Evolutionary conservation across 2,113 vertebrate genomes (phyloP).

Genomic region (Brienomyrus brachyistius): DNA sequence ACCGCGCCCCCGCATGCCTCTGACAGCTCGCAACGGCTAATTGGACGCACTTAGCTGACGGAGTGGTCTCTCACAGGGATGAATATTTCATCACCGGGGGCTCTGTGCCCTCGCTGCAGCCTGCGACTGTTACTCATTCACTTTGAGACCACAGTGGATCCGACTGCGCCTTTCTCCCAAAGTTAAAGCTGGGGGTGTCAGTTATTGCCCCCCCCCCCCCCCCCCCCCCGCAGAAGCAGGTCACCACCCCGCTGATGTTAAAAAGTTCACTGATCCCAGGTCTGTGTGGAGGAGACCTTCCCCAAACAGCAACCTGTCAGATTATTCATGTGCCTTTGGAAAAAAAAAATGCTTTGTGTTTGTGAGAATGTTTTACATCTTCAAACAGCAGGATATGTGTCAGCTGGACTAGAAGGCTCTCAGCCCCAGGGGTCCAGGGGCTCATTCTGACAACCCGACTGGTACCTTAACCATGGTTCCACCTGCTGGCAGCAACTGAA

Average conservation of each 20-base stretch:
- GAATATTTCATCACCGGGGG: slow-evolving; percentile 35
- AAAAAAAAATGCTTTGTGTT: neutral
- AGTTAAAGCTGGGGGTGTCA: neutral
- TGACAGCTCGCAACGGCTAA: slow-evolving; percentile 31
- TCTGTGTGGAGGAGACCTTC: neutral
- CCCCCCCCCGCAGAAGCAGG: neutral
- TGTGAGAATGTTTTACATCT: neutral
- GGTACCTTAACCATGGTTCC: neutral
- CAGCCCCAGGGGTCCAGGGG: neutral
- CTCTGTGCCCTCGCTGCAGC: neutral
- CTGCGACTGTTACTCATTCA: neutral
- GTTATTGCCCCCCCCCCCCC: neutral
- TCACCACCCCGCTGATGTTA: neutral
- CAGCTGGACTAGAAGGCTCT: neutral
- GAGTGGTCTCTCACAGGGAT: slow-evolving; percentile 23
- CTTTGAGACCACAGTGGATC: neutral
- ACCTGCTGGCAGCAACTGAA: too few species aligned
- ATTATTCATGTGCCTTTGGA: neutral
- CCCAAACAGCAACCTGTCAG: neutral
- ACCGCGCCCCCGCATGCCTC: slow-evolving; percentile 27
- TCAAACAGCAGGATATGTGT: neutral
- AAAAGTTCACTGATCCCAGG: neutral
- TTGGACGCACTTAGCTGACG: slow-evolving; percentile 35
- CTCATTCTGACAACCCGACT: neutral
- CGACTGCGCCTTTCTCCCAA: neutral